Evolutionary conservation across 35 echinoderm and acorn worm species (phyloP), one percentile per base, ranked within the genome.

Genomic region (Apostichopus parvimensis): DNA sequence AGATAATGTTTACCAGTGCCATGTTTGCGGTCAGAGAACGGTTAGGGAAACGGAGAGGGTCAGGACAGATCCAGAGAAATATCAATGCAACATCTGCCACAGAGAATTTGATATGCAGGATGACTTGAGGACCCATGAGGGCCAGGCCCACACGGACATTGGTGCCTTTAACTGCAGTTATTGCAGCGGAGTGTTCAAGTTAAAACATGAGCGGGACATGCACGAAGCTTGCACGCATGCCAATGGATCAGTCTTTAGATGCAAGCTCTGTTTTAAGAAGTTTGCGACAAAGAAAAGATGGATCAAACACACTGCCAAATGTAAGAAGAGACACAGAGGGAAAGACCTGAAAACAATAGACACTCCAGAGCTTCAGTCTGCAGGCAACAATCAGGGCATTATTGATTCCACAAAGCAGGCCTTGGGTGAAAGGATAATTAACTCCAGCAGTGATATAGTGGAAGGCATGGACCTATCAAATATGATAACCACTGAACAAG

Each of bases 171-270:
- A 88, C 61, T 88, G 86, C 60, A 72, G 26, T n/a, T 88, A 72
- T 57, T 88, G 86, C 28, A 88, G 61, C 12, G 86, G 86, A 8
- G 18, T 88, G 11, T 88, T 88, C 57, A 88, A 53, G 6, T 25
- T 72, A 18, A 68, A 88, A 14, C 72, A 10, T 9, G 86, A 88
- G 52, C 52, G 57, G 45, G 86, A 88, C 61, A 66, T 88, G 62
- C 86, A 88, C 34, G 86, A 88, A 64, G 34, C 34, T 18, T 88
- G 60, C 64, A 88, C 86, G 26, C 86, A 88, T 88, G 86, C 60
- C 21, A 88, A 88, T 53, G 86, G 60, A 57, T 54, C 86, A 1
- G 26, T 73, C 6, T 64, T 66, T 34, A 60, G 61, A 7, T 88
- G 86, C 86, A 88, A 88, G n/a, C 86, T 66, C 54, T 88, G 86